Conservation (phyloP, 2,797 vertebrate species). For the Falco cherrug region DNA sequence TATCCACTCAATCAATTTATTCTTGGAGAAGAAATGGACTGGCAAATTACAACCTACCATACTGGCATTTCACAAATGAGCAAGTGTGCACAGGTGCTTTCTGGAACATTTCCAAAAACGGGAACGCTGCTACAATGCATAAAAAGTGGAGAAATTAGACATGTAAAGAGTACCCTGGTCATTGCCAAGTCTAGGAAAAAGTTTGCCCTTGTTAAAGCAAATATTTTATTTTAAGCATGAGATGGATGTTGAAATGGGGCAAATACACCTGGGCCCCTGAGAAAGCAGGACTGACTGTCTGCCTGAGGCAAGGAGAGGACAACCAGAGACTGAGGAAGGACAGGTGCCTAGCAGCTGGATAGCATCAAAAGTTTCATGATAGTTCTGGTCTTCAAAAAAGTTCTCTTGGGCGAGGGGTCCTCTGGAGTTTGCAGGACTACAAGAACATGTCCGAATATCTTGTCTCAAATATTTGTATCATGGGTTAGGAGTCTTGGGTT, state of each 20-base stretch:
- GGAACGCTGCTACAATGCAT: neutral
- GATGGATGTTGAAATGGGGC: neutral
- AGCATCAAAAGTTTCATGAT: neutral
- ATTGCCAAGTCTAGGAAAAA: neutral
- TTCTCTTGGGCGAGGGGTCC: neutral
- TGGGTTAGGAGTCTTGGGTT: neutral
- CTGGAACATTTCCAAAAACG: neutral
- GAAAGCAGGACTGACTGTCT: neutral
- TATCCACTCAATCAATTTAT: constrained; percentile 38
- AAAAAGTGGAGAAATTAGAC: neutral
- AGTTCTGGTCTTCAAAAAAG: neutral
- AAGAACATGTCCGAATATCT: neutral
- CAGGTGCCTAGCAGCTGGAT: neutral
- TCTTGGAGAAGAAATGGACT: neutral
- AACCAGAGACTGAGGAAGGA: neutral
- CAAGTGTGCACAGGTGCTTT: neutral
- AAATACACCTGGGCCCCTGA: neutral
- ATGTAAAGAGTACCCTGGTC: neutral
- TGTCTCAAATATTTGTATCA: neutral
- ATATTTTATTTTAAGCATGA: neutral
- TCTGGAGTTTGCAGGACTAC: neutral
- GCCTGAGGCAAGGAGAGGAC: neutral
- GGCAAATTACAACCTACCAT: neutral
- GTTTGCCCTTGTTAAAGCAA: neutral
- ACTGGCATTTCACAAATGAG: constrained; percentile 2